Evolutionary conservation across 2,113 vertebrate species (phyloP).

Genomic region (Upupa epops): DNA sequence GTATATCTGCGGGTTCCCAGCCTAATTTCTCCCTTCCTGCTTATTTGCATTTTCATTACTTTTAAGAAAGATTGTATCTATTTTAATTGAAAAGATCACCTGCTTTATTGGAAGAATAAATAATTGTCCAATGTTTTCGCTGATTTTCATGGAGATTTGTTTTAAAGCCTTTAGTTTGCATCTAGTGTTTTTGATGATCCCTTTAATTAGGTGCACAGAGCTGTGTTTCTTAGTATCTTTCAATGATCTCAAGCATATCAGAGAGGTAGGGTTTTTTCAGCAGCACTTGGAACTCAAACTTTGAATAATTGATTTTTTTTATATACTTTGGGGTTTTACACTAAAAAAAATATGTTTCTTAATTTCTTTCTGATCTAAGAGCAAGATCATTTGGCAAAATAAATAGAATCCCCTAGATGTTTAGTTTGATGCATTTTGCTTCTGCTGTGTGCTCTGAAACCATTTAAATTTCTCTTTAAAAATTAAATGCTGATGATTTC

Average conservation of each 20-base stretch:
- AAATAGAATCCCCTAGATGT: neutral
- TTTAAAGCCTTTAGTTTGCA: conserved; percentile 25
- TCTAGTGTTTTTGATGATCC: neutral
- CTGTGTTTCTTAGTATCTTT: conserved; percentile 31
- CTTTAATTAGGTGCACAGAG: neutral
- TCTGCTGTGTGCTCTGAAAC: neutral
- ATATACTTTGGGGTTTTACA: neutral
- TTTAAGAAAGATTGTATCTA: conserved; percentile 25
- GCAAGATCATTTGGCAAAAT: conserved; percentile 36
- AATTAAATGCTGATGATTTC: neutral
- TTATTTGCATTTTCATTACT: conserved; percentile 51
- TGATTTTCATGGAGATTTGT: conserved; percentile 18
- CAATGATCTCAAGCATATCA: conserved; percentile 17
- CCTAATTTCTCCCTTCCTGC: conserved; percentile 1
- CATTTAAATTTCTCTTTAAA: conserved; percentile 22
- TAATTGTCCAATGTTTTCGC: neutral
- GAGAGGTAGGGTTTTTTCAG: conserved; percentile 51
- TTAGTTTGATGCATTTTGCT: conserved; percentile 24
- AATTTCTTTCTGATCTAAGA: conserved; percentile 36
- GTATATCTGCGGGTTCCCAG: neutral
- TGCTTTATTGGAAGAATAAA: conserved; percentile 32
- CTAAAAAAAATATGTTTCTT: conserved; percentile 17
- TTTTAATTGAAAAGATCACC: conserved; percentile 49
- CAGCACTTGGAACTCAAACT: neutral
- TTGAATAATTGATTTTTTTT: conserved; percentile 40